These are phyloP conservation scores for Diarsia brunnea DNA, from an alignment of 2,888 invertebrate species.

Conservation along the genomic window DNA sequence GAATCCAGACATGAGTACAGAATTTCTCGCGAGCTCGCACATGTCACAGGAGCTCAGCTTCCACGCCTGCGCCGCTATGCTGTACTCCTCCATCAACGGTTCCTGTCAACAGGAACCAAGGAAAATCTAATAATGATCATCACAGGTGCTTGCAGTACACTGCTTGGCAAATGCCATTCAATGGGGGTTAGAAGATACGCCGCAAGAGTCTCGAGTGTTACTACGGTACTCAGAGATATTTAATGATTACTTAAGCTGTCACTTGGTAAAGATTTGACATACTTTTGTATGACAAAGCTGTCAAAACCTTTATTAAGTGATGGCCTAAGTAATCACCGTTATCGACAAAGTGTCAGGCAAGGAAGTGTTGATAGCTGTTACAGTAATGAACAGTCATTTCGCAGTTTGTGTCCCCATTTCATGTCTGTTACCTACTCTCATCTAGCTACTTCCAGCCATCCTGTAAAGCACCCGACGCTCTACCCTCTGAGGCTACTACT, in stretches of 20 bases:
- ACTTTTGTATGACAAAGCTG: too few relatives aligned
- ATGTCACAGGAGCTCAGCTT: conserved; percentile 99
- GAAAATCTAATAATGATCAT: neutral
- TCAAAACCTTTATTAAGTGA: too few relatives aligned
- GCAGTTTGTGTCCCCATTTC: neutral
- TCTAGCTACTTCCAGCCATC: neutral
- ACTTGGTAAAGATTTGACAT: too few relatives aligned
- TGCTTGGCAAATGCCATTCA: neutral
- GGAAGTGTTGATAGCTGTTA: neutral
- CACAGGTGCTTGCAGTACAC: neutral
- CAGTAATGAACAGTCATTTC: neutral
- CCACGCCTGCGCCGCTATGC: conserved; percentile 99
- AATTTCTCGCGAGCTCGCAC: conserved; percentile 99
- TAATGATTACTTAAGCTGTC: too few relatives aligned
- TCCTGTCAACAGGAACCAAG: conserved; percentile 90
- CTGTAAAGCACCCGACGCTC: neutral
- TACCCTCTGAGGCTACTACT: neutral
- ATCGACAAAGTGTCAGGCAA: neutral
- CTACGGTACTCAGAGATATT: too few relatives aligned
- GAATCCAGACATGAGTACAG: conserved; percentile 99
- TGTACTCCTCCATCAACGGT: conserved; percentile 99
- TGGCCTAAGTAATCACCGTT: too few relatives aligned
- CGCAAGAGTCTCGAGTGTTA: too few relatives aligned
- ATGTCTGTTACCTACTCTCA: neutral
- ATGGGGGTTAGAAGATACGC: neutral